Conservation (phyloP, 1,140 invertebrate species). For the Leptopilina boulardi region DNA sequence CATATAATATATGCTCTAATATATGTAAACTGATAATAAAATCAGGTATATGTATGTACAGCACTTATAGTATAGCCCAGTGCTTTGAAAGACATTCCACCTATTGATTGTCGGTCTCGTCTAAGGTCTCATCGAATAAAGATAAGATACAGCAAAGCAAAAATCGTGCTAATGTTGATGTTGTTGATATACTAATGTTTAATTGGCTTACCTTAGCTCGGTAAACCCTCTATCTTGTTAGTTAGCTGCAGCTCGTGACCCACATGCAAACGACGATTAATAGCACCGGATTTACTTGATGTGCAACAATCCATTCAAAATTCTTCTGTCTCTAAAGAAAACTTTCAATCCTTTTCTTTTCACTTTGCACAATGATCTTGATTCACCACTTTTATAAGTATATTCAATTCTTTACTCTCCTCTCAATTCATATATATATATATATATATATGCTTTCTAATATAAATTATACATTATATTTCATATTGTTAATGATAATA, state of each 20-base stretch:
- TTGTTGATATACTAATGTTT: constrained; percentile 55
- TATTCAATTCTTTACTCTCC: no score
- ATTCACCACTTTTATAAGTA: no score
- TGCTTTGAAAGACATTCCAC: background rate
- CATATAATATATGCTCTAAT: no score
- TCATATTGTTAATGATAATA: no score
- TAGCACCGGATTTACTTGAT: constrained; percentile 56
- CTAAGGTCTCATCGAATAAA: background rate
- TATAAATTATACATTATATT: no score
- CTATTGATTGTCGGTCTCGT: constrained; percentile 19
- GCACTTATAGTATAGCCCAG: background rate
- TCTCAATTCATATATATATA: no score
- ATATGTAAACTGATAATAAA: background rate
- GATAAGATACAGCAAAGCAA: constrained; percentile 39
- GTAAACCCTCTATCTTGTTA: constrained; percentile 74
- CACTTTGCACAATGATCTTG: background rate
- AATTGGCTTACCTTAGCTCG: constrained; percentile 70
- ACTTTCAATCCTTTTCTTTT: background rate
- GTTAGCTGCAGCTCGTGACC: constrained; percentile 72
- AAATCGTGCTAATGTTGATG: constrained; percentile 42
- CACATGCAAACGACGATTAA: constrained; percentile 73
- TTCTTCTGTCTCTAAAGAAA: constrained; percentile 3
- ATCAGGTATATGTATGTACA: background rate
- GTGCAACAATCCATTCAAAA: constrained; percentile 37
- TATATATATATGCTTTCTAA: no score